Evolutionary conservation across 1,140 invertebrate genomes (phyloP).

Genomic region (Steinernema khuongi): DNA sequence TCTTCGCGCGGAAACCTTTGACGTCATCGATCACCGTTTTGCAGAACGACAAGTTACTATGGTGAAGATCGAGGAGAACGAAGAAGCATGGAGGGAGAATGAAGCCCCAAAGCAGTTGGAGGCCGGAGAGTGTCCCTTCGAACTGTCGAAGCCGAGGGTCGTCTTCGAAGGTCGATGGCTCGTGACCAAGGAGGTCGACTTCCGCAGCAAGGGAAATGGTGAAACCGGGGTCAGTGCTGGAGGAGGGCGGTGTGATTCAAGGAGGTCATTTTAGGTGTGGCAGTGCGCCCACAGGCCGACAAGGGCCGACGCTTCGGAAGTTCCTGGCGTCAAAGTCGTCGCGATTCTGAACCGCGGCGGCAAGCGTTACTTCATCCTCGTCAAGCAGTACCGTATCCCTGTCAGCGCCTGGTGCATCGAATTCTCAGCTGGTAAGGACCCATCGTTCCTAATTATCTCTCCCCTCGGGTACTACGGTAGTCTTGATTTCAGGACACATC

Average conservation of each 20-base stretch:
- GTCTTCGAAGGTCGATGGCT: slow-evolving; percentile 21
- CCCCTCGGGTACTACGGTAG: not conserved
- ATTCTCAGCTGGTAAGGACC: slow-evolving; percentile 34
- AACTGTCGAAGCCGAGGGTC: not conserved
- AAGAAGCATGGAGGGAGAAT: not conserved
- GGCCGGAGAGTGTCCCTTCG: not conserved
- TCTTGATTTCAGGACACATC: slow-evolving; percentile 34
- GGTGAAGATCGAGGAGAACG: too few species aligned
- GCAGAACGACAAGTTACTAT: too few species aligned
- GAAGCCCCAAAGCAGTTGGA: not conserved
- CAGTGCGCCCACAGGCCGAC: slow-evolving; percentile 28
- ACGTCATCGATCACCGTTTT: slow-evolving; percentile 11
- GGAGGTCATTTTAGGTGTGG: slow-evolving; percentile 32
- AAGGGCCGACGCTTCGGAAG: not conserved
- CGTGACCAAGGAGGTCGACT: slow-evolving; percentile 18
- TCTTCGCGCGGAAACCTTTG: not conserved
- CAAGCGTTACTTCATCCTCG: slow-evolving; percentile 32
- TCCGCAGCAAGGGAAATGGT: not conserved
- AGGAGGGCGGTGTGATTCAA: not conserved
- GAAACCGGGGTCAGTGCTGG: slow-evolving; percentile 18
- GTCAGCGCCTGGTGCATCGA: slow-evolving; percentile 34
- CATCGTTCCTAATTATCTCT: not conserved
- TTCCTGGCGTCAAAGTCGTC: slow-evolving; percentile 38
- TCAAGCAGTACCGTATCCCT: slow-evolving; percentile 44
- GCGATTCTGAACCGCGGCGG: slow-evolving; percentile 32